phyloP scores from a whole-genome alignment of 2,888 invertebrate species.

The Kryphioiulus occultus region DNA sequence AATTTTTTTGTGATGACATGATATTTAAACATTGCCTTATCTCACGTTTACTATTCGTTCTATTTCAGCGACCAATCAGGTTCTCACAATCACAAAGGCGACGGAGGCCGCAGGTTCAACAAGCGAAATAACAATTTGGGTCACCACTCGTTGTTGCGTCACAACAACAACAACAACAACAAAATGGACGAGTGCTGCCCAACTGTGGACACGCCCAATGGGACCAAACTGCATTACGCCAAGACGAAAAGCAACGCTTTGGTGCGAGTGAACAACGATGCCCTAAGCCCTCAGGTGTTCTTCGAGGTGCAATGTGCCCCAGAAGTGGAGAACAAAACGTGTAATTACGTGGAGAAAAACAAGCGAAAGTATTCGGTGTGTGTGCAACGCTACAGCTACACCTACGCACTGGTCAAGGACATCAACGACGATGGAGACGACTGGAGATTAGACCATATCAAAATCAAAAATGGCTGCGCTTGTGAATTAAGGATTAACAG shows the following conservation, averaged over 20 bases:
- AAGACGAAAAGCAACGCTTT: slow-evolving; percentile 70
- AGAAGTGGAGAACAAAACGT: slow-evolving; percentile 75
- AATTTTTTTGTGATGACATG: no score
- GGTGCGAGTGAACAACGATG: slow-evolving; percentile 77
- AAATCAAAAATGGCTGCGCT: slow-evolving; percentile 82
- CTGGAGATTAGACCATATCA: slow-evolving; percentile 84
- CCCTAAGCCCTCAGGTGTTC: slow-evolving; percentile 67
- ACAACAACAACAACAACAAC: slow-evolving; percentile 8
- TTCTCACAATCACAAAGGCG: slow-evolving; percentile 35
- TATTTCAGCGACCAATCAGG: not conserved
- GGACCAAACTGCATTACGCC: slow-evolving; percentile 79
- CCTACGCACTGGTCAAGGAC: slow-evolving; percentile 77
- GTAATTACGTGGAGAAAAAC: slow-evolving; percentile 76
- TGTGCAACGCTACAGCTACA: slow-evolving; percentile 82
- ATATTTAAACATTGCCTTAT: no score
- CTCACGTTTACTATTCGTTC: not conserved
- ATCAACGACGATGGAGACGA: slow-evolving; percentile 64
- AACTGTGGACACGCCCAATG: slow-evolving; percentile 74
- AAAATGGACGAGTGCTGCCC: slow-evolving; percentile 75
- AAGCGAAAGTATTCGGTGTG: slow-evolving; percentile 77
- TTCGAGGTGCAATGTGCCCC: slow-evolving; percentile 81
- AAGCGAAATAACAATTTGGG: not conserved
- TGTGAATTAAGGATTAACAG: slow-evolving; percentile 70
- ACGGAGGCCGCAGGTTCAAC: not conserved
- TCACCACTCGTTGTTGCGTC: not conserved